Base-by-base conservation (phyloP, 2,113 vertebrate genomes). In the Melanerpes aurifrons region DNA sequence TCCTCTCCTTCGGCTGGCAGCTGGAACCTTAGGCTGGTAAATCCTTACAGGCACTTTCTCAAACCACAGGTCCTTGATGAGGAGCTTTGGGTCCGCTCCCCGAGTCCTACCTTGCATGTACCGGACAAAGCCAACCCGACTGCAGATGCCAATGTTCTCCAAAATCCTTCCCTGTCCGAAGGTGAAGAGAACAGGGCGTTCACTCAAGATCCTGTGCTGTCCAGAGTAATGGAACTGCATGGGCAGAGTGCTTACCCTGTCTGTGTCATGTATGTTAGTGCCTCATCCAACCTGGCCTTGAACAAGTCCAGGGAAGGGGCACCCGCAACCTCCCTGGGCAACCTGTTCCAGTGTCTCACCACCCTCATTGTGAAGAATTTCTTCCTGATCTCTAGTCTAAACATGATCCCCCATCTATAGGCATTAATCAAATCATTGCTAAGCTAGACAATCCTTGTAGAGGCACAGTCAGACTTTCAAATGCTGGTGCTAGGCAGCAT, bases 81-180 rank as follows among this genome's bases (percentile, higher is more conserved):
- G 57, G 10, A 98, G 96, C 31, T 97, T 96, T 0, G 93, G 87
- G 0, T 98, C 95, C 7, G 21, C 76, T 58, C 95, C 89, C 22
- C 66, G 76, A 7, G 84, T 88, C 6, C 89, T 80, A 32, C 95
- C 86, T 9, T 94, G 91, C 11, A 97, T 1, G 68, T 97, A 98
- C 26, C 98, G 95, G 47, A 96, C 86, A 80, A 98, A 98, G 18
- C 53, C 70, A 62, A 98, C 37, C 94, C 98, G 97, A 47, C 96
- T 82, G 89, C 98, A 98, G 70, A 98, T 86, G 24, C 98, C 94
- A 61, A 98, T 63, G 2, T 97, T 98, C 82, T 99, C 98, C 43
- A 98, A 93, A 79, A 99, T 98, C 74, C 58, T 96, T 22, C 98
- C 98, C 98, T 99, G 94, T 95, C 77, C 50, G 70, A 92, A 86